phyloP scores from a whole-genome alignment of 2,888 invertebrate genomes.

The Gastrophysa polygoni region DNA sequence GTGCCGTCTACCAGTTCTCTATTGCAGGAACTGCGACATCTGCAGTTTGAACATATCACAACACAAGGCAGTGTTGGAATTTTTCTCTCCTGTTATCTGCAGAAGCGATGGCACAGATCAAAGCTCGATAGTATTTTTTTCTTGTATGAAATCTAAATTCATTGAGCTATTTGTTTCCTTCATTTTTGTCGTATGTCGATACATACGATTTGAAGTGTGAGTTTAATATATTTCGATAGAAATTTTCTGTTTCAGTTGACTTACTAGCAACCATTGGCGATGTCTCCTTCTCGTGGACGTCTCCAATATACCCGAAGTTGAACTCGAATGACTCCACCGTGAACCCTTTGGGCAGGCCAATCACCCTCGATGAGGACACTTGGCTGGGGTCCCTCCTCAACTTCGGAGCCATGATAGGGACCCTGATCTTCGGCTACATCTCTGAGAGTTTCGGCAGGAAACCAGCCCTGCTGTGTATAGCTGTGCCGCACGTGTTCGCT shows the following conservation, averaged over 20 bases:
- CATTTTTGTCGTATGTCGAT: too few relatives aligned
- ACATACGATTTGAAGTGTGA: too few relatives aligned
- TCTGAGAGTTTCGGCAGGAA: constrained; percentile 72
- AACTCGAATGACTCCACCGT: constrained; percentile 42
- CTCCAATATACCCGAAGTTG: constrained; percentile 46
- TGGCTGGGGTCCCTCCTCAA: constrained; percentile 62
- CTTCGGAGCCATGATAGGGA: constrained; percentile 65
- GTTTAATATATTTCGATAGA: not conserved
- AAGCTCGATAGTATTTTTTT: too few relatives aligned
- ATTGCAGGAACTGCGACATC: too few relatives aligned
- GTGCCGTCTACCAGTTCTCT: too few relatives aligned
- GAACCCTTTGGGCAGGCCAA: constrained; percentile 52
- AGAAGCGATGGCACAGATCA: too few relatives aligned
- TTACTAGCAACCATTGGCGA: constrained; percentile 47
- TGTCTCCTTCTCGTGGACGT: constrained; percentile 46
- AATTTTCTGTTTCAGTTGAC: constrained; percentile 41
- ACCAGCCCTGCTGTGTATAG: constrained; percentile 66
- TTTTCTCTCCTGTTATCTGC: too few relatives aligned
- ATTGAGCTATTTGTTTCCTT: too few relatives aligned
- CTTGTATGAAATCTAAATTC: too few relatives aligned
- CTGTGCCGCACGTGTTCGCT: constrained; percentile 41
- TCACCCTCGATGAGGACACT: constrained; percentile 55
- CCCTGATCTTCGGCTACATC: constrained; percentile 69
- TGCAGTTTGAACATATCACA: too few relatives aligned
- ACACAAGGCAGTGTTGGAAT: too few relatives aligned